phyloP scores from a whole-genome alignment of 2,113 vertebrate species.

The Donacobius atricapilla region DNA sequence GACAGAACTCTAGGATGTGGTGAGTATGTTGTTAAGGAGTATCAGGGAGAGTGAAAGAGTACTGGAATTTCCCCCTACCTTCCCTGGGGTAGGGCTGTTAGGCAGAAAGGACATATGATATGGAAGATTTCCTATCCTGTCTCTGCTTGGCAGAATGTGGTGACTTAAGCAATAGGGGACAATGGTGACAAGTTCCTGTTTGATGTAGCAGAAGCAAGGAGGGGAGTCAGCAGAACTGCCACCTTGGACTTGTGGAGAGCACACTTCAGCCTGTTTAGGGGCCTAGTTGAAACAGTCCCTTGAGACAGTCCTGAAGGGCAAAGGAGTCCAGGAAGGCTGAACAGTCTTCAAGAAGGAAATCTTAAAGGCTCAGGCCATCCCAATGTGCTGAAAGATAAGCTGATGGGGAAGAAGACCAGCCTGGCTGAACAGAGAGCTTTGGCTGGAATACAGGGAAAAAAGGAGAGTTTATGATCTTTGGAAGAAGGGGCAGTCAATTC shows the following conservation, averaged over 20 bases:
- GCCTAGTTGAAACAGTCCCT: neutral
- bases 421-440: neutral
- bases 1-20: neutral
- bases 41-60: neutral
- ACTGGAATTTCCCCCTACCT: neutral
- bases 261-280: neutral
- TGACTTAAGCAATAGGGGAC: neutral
- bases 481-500: neutral
- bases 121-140: neutral
- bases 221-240: neutral
- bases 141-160: neutral
- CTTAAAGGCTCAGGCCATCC: neutral
- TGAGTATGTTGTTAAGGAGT: neutral
- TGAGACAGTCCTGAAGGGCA: neutral
- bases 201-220: neutral
- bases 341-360: neutral
- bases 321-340: neutral
- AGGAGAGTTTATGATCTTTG: neutral
- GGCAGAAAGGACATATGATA: neutral
- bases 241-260: neutral
- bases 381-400: neutral
- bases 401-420: neutral
- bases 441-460: neutral
- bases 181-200: neutral
- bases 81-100: neutral